Evolutionary conservation across 1,140 invertebrate species (phyloP).

Genomic region (Penaeus vannamei): DNA sequence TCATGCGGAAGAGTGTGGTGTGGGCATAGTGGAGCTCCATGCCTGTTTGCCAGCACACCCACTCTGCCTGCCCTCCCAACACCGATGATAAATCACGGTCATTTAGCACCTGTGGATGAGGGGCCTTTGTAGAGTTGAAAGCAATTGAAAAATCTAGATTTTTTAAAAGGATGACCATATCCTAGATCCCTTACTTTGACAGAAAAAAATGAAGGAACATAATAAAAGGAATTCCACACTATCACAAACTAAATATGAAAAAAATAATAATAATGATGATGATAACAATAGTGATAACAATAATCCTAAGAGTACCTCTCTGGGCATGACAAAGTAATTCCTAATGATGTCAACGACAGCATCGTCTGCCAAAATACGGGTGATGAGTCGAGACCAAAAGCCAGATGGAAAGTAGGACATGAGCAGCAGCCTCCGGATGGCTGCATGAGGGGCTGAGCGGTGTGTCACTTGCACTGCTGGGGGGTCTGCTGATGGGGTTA

Average conservation of each 20-base stretch:
- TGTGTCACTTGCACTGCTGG: slow-evolving; percentile 68
- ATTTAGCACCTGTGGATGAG: slow-evolving; percentile 74
- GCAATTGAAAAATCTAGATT: too few relatives aligned
- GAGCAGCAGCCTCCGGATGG: slow-evolving; percentile 78
- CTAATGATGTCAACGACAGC: slow-evolving; percentile 86
- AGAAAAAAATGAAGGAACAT: too few relatives aligned
- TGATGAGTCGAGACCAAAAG: slow-evolving; percentile 96
- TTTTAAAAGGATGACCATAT: too few relatives aligned
- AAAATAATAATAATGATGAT: neutral
- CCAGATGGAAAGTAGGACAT: slow-evolving; percentile 98
- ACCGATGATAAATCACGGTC: slow-evolving; percentile 76
- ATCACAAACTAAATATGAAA: too few relatives aligned
- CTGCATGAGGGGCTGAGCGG: slow-evolving; percentile 68
- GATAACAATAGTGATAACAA: neutral
- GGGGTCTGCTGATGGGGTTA: neutral
- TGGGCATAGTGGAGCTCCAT: slow-evolving; percentile 88
- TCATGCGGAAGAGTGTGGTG: slow-evolving; percentile 85
- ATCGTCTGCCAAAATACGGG: slow-evolving; percentile 91
- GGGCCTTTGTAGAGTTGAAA: neutral
- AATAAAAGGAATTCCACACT: too few relatives aligned
- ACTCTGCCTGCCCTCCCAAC: slow-evolving; percentile 81
- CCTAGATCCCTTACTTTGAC: too few relatives aligned
- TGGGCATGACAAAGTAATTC: slow-evolving; percentile 79
- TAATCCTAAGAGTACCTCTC: slow-evolving; percentile 73
- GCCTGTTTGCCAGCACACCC: slow-evolving; percentile 97